Conservation (phyloP, 2,113 vertebrate genomes). For the Toxotes chatareus region DNA sequence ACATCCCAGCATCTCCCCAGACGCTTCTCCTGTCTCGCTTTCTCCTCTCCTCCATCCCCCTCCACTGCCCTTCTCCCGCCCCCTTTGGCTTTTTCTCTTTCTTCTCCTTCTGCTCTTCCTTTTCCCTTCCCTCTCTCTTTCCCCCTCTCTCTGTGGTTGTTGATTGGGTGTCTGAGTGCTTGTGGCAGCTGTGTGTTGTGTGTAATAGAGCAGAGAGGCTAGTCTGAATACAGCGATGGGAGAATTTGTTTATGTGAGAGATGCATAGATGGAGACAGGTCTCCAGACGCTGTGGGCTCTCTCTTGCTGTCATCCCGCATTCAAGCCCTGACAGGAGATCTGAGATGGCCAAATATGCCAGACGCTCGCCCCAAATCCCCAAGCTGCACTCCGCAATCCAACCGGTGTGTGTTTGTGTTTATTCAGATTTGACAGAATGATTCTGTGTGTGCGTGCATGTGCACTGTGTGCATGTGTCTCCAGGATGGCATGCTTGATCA, state of each 20-base stretch:
- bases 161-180: conserved; percentile 99
- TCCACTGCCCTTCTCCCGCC: conserved; percentile 65
- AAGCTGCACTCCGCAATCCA: conserved; percentile 68
- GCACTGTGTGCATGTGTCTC: conserved; percentile 41
- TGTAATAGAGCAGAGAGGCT: conserved; percentile 99
- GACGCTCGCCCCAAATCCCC: conserved; percentile 82
- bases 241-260: conserved; percentile 99
- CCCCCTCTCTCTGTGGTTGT: conserved; percentile 91
- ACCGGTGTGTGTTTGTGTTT: conserved; percentile 79
- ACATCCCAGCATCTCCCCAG: conserved; percentile 72
- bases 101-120: conserved; percentile 73
- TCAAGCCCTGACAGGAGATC: conserved; percentile 91
- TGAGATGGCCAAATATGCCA: conserved; percentile 91
- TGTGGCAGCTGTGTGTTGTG: conserved; percentile 99
- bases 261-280: conserved; percentile 96
- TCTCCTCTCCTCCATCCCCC: conserved; percentile 87
- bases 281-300: conserved; percentile 90
- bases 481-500: conserved; percentile 73
- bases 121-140: conserved; percentile 49
- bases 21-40: conserved; percentile 57
- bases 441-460: conserved; percentile 55
- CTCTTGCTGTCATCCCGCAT: conserved; percentile 93
- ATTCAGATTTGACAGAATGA: conserved; percentile 81
- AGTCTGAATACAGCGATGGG: conserved; percentile 98
- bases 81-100: conserved; percentile 43